Evolutionary conservation across 2,797 vertebrate genomes (phyloP), one percentile per base, ranked within the genome.

Genomic region (Melanotaenia pygmaea): DNA sequence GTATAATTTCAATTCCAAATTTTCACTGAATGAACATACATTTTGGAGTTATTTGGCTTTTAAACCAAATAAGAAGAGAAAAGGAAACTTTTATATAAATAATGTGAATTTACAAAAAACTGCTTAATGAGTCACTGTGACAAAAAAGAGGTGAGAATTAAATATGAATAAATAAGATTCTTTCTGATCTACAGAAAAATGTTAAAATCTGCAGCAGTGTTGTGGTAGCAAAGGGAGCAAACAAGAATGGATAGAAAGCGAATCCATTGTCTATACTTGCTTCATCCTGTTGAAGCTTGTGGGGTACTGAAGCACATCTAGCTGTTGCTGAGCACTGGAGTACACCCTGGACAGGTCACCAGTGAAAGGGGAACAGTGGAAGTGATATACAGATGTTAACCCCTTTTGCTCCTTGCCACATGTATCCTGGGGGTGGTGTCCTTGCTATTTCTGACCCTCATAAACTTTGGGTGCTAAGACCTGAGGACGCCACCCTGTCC

Each of bases 401-500:
- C 72, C 82, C 87, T 72, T 79, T 53, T 64, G 57, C 83, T 77
- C 72, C 57, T 74, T 89, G 65, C 76, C 77, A 74, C 70, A 22
- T 71, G 51, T 67, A 78, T 75, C 69, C 70, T 45, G 47, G 61
- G 77, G 82, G 59, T 85, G 81, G 74, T 77, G 85, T 43, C 71
- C 79, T 76, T 80, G 71, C 91, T 93, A 93, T 94, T 93, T 93
- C 88, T 76, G 84, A 92, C 78, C 81, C 76, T 86, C 93, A 66
- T 94, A 94, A 95, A 94, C 85, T 62, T 67, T 72, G 83, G 83
- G 90, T 87, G 91, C 91, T 90, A 88, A 92, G 92, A 93, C 94
- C 89, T 59, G 67, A 68, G 90, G 94, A 93, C 94, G 94, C 94
- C 94, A 90, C 86, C n/a, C 89, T 94, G 93, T 94, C 92, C 89